Percentiles rank a stretch among this genome's conserved stretches.
phyloP scores from a whole-genome alignment of 2,797 vertebrate species.

The Euthynnus affinis region DNA sequence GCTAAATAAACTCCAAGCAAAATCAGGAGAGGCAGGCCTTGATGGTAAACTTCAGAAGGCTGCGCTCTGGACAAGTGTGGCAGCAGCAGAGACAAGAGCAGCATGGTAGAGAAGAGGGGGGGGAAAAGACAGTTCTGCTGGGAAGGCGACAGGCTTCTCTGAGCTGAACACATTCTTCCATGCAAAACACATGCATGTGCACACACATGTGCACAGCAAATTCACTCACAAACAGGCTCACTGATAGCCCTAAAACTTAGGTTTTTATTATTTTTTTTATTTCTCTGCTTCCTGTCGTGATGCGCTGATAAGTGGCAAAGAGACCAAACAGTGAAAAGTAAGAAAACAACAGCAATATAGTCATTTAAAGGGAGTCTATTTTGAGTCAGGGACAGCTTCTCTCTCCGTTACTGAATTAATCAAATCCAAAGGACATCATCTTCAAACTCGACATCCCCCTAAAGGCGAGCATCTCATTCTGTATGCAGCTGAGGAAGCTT shows the following conservation, averaged over 20 bases:
- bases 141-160: constrained; percentile 67
- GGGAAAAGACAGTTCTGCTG: constrained; percentile 33
- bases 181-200: constrained; percentile 61
- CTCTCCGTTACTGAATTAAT: constrained; percentile 95
- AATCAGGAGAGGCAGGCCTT: constrained; percentile 42
- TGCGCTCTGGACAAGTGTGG: constrained; percentile 66
- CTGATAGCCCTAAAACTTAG: constrained; percentile 80
- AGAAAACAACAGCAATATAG: constrained; percentile 87
- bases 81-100: constrained; percentile 60
- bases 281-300: constrained; percentile 80
- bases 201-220: constrained; percentile 46
- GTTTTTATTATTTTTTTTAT: constrained; percentile 47
- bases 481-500: constrained; percentile 94
- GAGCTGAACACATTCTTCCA: constrained; percentile 63
- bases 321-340: constrained; percentile 80
- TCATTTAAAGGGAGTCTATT: constrained; percentile 89
- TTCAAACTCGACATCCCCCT: constrained; percentile 98
- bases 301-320: constrained; percentile 84
- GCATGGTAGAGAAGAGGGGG: constrained; percentile 13
- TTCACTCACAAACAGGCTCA: constrained; percentile 69
- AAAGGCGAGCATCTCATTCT: constrained; percentile 97
- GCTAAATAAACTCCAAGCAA: constrained; percentile 23
- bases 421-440: constrained; percentile 99
- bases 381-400: constrained; percentile 88
- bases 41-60: constrained; percentile 65